Base-by-base conservation (phyloP, 2,797 vertebrate species). In the Phoxinus dragarum region DNA sequence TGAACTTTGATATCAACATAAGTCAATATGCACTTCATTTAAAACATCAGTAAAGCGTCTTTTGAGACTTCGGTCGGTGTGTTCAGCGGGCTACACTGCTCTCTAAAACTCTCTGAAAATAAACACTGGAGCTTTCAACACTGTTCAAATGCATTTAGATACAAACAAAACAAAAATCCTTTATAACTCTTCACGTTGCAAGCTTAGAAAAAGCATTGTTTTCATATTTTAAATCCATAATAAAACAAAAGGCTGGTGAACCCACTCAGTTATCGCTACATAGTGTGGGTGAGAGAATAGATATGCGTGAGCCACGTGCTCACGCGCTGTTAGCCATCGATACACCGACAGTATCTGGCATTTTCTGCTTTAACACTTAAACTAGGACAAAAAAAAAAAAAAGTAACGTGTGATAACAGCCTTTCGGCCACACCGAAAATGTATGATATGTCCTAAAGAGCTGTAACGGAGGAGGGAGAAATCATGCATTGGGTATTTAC, bases 71-170 rank as follows among this genome's bases (percentile, higher is more conserved):
- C 49, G 27, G 17, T 40, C 49, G 27, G 17, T 42, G 68, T 52
- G 47, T 40, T 56, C 47, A 56, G 59, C 34, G 42, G 78, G 66
- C 66, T 64, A 74, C 84, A 59, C 77, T 27, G 66, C 67, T 67
- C 80, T 72, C 66, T 84, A 54, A 82, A 76, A 75, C 83, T 86
- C 79, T 89, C 80, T 84, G 78, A 81, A 88, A 91, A 93, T 61
- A 89, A 89, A 92, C 91, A 94, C 93, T 90, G 91, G 90, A 93
- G 91, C 91, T 87, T 92, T 87, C 68, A 95, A 95, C 91, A 94
- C 94, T 93, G 92, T 93, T 94, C 91, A 90, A 75, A 85, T 88
- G 44, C 87, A 79, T 86, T 87, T 82, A 90, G 86, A 82, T 72
- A 84, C 89, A 90, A 86, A 86, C 44, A 67, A 47, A 66, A 49